Conservation (phyloP, 2,797 vertebrate species). For the Poeciliopsis turneri region DNA sequence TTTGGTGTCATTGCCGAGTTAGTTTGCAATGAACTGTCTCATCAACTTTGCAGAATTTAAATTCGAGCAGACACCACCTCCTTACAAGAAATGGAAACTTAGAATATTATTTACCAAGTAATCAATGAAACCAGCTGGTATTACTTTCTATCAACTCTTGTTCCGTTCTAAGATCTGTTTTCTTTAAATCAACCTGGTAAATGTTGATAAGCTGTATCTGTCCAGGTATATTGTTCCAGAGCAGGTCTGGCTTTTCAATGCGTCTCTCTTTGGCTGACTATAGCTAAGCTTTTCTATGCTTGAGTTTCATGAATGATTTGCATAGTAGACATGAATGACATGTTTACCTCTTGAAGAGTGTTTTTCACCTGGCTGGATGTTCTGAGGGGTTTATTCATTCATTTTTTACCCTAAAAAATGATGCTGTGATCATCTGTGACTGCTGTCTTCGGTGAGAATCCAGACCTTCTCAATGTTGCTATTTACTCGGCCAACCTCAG, state of each 20-base stretch:
- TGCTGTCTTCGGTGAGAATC: not conserved
- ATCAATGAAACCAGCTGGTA: not conserved
- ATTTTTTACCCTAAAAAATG: not conserved
- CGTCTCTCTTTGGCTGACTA: not conserved
- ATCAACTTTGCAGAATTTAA: not conserved
- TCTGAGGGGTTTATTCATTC: not conserved
- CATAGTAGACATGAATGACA: not conserved
- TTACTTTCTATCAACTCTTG: not conserved
- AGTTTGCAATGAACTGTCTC: not conserved
- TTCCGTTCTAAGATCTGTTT: not conserved
- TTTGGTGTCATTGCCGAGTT: not conserved
- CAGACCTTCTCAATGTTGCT: not conserved
- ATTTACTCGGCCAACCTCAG: not conserved
- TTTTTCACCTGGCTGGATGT: not conserved
- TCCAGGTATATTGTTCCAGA: not conserved
- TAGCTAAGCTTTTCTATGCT: not conserved
- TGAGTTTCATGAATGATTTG: not conserved
- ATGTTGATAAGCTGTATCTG: not conserved
- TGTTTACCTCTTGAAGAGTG: not conserved
- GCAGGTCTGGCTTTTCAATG: not conserved
- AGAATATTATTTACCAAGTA: not conserved
- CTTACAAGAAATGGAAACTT: not conserved
- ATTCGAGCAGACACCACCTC: not conserved
- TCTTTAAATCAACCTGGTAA: not conserved
- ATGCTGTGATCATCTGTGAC: not conserved